Conservation (phyloP, 2,113 vertebrate species). For the Romanogobio albipinnatus region DNA sequence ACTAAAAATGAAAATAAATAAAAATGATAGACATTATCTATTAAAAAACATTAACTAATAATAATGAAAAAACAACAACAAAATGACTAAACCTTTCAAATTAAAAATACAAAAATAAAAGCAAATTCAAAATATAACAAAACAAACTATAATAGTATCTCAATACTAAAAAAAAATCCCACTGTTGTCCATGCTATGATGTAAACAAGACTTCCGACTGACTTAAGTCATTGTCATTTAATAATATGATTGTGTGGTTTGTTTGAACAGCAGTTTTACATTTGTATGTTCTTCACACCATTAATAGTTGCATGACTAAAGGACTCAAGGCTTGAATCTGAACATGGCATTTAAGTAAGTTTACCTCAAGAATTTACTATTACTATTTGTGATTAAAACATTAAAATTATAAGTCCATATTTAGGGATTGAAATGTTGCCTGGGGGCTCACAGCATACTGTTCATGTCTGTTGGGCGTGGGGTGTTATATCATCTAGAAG, state of each 20-base stretch:
- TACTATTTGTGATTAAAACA: slow-evolving; percentile 1
- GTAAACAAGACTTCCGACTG: background rate
- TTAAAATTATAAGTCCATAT: background rate
- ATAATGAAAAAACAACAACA: background rate
- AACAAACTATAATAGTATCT: background rate
- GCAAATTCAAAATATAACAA: background rate
- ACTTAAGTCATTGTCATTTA: background rate
- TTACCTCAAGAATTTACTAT: background rate
- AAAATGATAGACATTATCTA: background rate
- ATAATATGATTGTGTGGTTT: background rate
- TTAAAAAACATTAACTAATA: background rate
- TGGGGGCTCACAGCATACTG: background rate
- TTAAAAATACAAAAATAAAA: background rate
- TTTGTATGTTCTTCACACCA: background rate
- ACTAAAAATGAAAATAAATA: background rate
- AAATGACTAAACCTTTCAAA: background rate
- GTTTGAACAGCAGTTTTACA: no score
- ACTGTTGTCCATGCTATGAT: no score
- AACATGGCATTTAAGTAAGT: background rate
- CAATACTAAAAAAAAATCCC: background rate
- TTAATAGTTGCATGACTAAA: background rate
- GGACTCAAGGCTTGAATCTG: background rate
- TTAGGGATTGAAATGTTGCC: background rate
- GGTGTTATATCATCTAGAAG: slow-evolving; percentile 19
- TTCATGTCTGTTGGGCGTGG: slow-evolving; percentile 43